Conservation (phyloP, 2,888 invertebrate genomes). For the Sinotaia quadrata region DNA sequence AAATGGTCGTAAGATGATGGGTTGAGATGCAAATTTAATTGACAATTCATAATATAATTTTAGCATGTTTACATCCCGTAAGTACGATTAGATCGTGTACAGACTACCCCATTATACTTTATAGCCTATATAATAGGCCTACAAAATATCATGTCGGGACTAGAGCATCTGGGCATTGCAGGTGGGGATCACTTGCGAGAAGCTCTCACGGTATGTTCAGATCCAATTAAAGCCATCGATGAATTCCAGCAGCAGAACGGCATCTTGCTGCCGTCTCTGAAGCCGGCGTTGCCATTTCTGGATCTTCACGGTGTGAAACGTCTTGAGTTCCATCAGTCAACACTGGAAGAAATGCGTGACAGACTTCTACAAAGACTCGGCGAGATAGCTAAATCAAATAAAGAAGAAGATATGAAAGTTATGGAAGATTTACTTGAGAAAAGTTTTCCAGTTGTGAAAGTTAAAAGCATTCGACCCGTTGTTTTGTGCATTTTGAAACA, state of each 20-base stretch:
- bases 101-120: too few relatives aligned
- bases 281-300: constrained; percentile 94
- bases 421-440: constrained; percentile 90
- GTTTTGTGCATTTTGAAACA: constrained; percentile 95
- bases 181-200: constrained; percentile 90
- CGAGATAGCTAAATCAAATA: constrained; percentile 57
- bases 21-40: too few relatives aligned
- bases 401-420: constrained; percentile 80
- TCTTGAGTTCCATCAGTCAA: constrained; percentile 92
- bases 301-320: constrained; percentile 94
- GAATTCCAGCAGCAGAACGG: constrained; percentile 87
- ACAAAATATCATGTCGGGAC: constrained; percentile 47
- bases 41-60: too few relatives aligned
- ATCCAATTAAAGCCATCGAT: constrained; percentile 97
- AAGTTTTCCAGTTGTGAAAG: constrained; percentile 93
- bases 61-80: too few relatives aligned
- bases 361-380: constrained; percentile 53
- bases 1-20: too few relatives aligned
- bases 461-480: constrained; percentile 88
- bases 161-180: constrained; percentile 89
- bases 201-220: constrained; percentile 94
- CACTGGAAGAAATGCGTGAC: constrained; percentile 68
- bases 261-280: constrained; percentile 83
- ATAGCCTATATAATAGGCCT: background rate
- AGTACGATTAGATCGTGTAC: too few relatives aligned